Evolutionary conservation across 2,113 vertebrate genomes (phyloP).

Genomic region (Phalacrocorax carbo): DNA sequence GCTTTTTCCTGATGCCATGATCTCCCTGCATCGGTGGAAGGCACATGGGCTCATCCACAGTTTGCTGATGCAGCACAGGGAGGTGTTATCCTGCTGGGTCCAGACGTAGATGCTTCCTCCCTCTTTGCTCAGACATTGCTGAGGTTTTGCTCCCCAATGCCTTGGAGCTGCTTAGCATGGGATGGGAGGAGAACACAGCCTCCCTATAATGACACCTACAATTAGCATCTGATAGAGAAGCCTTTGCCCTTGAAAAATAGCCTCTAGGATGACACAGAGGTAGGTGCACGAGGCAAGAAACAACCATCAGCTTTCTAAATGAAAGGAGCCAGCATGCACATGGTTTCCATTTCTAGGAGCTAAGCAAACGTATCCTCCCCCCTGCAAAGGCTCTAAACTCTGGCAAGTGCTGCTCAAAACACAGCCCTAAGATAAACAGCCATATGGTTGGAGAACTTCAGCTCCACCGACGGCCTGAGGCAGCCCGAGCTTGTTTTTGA

Average conservation of each 20-base stretch:
- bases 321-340: accelerated
- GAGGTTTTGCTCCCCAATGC: accelerated
- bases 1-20: background rate
- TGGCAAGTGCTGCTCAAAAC: background rate
- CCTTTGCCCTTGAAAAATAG: background rate
- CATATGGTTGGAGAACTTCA: background rate
- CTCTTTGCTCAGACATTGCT: accelerated
- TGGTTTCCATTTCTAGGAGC: background rate
- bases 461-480: background rate
- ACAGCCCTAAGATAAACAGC: background rate
- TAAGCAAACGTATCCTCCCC: background rate
- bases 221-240: background rate
- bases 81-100: background rate
- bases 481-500: background rate
- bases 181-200: background rate
- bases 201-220: background rate
- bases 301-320: background rate
- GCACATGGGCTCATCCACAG: accelerated
- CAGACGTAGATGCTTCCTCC: accelerated
- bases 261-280: background rate
- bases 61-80: background rate
- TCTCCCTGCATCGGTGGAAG: background rate
- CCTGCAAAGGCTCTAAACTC: background rate
- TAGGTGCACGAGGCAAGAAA: accelerated
- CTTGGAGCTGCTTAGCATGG: background rate